Evolutionary conservation across 2,888 invertebrate genomes (phyloP).

Genomic region (Eupithecia abbreviata): DNA sequence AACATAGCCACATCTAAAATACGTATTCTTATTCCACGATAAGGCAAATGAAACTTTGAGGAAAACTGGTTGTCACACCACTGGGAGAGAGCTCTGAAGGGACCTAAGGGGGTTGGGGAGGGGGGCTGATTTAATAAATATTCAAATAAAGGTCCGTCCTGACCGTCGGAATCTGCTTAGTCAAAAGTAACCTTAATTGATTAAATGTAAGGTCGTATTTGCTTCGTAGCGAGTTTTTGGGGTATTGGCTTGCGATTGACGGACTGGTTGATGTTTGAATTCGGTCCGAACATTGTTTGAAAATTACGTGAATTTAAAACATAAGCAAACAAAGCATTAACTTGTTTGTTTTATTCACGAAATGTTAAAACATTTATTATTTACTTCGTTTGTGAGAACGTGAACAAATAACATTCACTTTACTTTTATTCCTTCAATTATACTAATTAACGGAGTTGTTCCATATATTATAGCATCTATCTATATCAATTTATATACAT

Average conservation of each 20-base stretch:
- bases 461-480: neutral
- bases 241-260: constrained; percentile 30
- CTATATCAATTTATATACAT: too few relatives aligned
- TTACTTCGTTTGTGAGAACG: neutral
- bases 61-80: constrained; percentile 63
- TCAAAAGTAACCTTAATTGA: constrained; percentile 36
- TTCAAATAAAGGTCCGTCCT: constrained; percentile 68
- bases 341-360: neutral
- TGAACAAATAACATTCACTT: neutral
- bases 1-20: constrained; percentile 17
- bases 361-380: neutral
- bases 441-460: neutral
- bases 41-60: constrained; percentile 62
- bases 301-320: neutral
- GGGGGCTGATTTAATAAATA: constrained; percentile 74
- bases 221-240: constrained; percentile 29
- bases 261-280: constrained; percentile 23
- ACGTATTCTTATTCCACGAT: constrained; percentile 41
- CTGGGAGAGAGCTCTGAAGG: constrained; percentile 47
- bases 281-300: constrained; percentile 11
- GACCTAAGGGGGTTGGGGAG: constrained; percentile 39
- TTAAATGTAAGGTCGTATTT: constrained; percentile 35
- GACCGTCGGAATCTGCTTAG: constrained; percentile 41
- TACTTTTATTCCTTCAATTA: neutral
- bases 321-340: neutral